These are phyloP conservation scores for Lithophane ornitopus DNA, from an alignment of 2,888 invertebrate genomes.

Conservation along the genomic window DNA sequence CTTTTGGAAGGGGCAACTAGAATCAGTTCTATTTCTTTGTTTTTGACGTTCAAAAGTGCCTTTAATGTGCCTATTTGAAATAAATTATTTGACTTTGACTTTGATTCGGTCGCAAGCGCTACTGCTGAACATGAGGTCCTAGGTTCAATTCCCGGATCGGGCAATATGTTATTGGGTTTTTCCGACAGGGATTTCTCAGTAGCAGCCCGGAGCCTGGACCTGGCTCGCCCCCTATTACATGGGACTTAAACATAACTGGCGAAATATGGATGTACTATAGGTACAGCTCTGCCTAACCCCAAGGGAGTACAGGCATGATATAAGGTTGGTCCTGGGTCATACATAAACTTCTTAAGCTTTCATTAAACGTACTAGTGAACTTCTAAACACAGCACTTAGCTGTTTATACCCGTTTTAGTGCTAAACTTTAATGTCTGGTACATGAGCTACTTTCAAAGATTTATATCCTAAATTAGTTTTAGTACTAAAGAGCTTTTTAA, in stretches of 20 bases:
- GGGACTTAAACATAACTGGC: background rate
- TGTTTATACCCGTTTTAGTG: slow-evolving; percentile 28
- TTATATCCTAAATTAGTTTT: slow-evolving; percentile 32
- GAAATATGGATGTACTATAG: background rate
- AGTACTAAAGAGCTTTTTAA: slow-evolving; percentile 8
- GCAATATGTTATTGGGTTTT: too few relatives aligned
- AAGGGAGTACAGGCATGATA: background rate
- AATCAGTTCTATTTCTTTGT: too few relatives aligned
- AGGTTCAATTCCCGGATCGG: too few relatives aligned
- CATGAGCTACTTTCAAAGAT: slow-evolving; percentile 6
- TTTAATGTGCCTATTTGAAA: too few relatives aligned
- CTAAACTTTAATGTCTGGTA: slow-evolving; percentile 1
- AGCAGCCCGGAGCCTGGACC: background rate
- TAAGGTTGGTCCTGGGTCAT: background rate
- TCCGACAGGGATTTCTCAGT: background rate
- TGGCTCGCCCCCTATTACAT: background rate
- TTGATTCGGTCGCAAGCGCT: too few relatives aligned
- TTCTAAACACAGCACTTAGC: slow-evolving; percentile 13
- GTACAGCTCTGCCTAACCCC: background rate
- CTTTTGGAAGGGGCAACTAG: too few relatives aligned
- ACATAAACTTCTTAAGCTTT: slow-evolving; percentile 2
- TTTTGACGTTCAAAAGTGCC: too few relatives aligned
- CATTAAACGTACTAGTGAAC: slow-evolving; percentile 2
- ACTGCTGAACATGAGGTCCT: too few relatives aligned
- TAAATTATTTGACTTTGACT: too few relatives aligned